Base-by-base conservation (phyloP, 2,113 vertebrate species). In the Anoplopoma fimbria region DNA sequence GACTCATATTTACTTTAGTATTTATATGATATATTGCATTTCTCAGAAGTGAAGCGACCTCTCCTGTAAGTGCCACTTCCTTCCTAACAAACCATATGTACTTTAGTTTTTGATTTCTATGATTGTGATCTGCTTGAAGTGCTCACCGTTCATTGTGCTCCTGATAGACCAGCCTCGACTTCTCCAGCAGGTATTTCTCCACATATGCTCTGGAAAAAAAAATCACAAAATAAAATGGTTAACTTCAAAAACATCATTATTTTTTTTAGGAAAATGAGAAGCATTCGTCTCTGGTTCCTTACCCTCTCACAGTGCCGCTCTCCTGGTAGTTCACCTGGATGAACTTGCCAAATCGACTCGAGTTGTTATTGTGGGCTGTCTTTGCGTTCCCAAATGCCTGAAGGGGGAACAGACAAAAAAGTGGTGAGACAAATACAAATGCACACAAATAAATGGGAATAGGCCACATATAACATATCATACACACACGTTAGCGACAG, bases 281-380 rank as follows among this genome's bases (percentile, higher is more conserved):
- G 0, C 1, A 3, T 45, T 23, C 4, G 21, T 21, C 12, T 67
- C 4, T 38, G 79, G 33, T 9, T 69, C 84, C 97, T 99, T 89
- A 99, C 98, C 98, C 98, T 87, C 98, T 93, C 63, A 99, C 98
- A 0, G 97, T 99, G 93, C 98, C 98, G 0, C 97, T 99, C 95
- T 99, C 98, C 94, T 99, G 97, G 89, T 99, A 99, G 90, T 99
- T 99, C 88, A 99, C 98, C 93, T 99, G 98, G 89, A 99, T 99
- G 93, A 99, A 99, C 80, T 99, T 99, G 77, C 98, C 98, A 70
- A 99, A 99, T 81, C 98, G 98, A 90, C 98, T 99, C 0, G 98
- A 99, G 94, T 99, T 99, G 94, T 99, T 99, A 89, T 99, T 99
- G 85, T 99, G 98, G 21, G 98, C 98, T 0, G 98, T 99, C 93